phyloP scores from a whole-genome alignment of 1,140 invertebrate species.

The Neodiprion lecontei region DNA sequence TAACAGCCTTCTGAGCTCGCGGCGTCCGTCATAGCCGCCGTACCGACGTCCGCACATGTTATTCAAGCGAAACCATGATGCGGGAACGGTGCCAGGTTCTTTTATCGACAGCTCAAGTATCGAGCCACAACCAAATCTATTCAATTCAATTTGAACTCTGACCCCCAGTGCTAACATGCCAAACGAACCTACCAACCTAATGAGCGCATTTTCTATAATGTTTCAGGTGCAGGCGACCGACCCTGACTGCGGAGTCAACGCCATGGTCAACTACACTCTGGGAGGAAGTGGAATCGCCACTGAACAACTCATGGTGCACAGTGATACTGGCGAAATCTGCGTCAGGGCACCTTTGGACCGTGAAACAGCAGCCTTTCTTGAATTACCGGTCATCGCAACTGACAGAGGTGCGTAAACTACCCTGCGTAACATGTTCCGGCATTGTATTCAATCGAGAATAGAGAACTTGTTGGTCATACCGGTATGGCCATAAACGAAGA shows the following conservation, averaged over 20 bases:
- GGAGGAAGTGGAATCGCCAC: conserved; percentile 72
- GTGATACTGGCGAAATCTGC: conserved; percentile 88
- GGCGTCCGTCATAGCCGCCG: conserved; percentile 53
- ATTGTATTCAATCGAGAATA: no score
- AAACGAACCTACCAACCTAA: neutral
- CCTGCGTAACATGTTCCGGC: neutral
- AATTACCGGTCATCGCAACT: conserved; percentile 93
- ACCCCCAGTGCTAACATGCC: no score
- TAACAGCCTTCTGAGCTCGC: conserved; percentile 44
- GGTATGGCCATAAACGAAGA: no score
- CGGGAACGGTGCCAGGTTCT: neutral
- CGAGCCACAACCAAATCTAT: conserved; percentile 27
- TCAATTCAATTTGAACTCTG: no score
- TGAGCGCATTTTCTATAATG: conserved; percentile 23
- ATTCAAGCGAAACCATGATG: no score
- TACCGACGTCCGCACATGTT: conserved; percentile 39
- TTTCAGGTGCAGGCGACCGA: conserved; percentile 91
- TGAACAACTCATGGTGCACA: conserved; percentile 80
- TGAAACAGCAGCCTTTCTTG: conserved; percentile 83
- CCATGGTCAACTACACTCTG: conserved; percentile 92
- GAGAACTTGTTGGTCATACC: no score
- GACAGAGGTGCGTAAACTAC: conserved; percentile 81
- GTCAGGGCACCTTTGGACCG: conserved; percentile 84
- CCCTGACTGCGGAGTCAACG: conserved; percentile 93
- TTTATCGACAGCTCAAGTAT: neutral